Conservation (phyloP, 2,888 invertebrate species). For the Synergus itoensis region DNA sequence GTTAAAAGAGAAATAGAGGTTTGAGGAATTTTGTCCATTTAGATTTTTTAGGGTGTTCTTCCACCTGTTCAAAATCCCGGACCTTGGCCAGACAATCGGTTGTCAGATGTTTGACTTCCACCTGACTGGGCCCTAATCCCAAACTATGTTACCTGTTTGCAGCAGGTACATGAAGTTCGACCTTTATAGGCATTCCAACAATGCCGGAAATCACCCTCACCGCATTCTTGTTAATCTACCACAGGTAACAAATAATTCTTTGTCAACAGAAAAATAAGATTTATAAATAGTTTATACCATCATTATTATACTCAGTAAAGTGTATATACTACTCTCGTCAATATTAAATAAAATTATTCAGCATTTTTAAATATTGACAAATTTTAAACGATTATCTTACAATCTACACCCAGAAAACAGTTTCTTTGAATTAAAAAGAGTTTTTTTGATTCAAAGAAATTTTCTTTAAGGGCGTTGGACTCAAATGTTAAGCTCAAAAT, state of each 20-base stretch:
- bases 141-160: slow-evolving; percentile 29
- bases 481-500: too few species aligned
- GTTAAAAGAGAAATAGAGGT: neutral
- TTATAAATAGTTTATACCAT: neutral
- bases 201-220: slow-evolving; percentile 13
- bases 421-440: too few species aligned
- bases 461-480: too few species aligned
- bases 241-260: neutral
- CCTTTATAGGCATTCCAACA: slow-evolving; percentile 9
- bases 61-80: slow-evolving; percentile 1
- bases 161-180: neutral
- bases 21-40: neutral
- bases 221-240: neutral
- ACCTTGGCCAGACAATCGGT: neutral
- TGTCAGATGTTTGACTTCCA: slow-evolving; percentile 20
- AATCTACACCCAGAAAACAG: too few species aligned
- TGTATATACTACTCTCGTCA: too few species aligned
- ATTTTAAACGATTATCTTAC: too few species aligned
- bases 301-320: too few species aligned
- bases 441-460: too few species aligned
- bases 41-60: neutral
- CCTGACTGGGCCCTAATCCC: neutral
- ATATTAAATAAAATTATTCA: too few species aligned
- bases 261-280: neutral
- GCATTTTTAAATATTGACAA: too few species aligned